Conservation (phyloP, 2,888 invertebrate genomes). For the Bhutanitis thaidina region DNA sequence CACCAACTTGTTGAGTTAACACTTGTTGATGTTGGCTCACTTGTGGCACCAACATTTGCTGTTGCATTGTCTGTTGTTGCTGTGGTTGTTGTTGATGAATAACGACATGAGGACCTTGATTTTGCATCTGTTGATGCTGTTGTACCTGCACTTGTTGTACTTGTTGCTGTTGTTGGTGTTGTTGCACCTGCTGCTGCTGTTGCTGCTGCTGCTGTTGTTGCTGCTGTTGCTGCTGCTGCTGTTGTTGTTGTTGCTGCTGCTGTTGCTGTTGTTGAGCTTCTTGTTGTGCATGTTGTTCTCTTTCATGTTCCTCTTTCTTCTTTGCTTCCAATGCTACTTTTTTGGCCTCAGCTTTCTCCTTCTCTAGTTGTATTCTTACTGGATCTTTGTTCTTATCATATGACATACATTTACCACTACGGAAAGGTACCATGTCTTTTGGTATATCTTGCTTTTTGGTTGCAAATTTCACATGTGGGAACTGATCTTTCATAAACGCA, state of each 20-base stretch:
- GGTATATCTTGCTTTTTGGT: constrained; percentile 77
- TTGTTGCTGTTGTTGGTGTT: constrained; percentile 60
- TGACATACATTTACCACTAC: constrained; percentile 76
- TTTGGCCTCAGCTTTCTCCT: constrained; percentile 72
- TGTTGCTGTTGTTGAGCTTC: constrained; percentile 57
- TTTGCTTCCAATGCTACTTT: constrained; percentile 74
- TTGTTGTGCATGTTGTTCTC: constrained; percentile 62
- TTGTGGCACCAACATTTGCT: constrained; percentile 73
- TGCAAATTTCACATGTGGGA: constrained; percentile 87
- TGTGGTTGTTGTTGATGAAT: constrained; percentile 61
- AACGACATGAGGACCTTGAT: constrained; percentile 53
- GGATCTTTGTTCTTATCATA: constrained; percentile 78
- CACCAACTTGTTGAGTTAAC: constrained; percentile 62
- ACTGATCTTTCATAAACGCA: constrained; percentile 90
- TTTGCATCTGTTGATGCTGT: constrained; percentile 54
- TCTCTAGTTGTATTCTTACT: constrained; percentile 69
- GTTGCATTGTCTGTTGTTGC: constrained; percentile 62
- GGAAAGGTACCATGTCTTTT: constrained; percentile 73
- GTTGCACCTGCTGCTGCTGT: constrained; percentile 56
- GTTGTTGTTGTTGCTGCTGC: constrained; percentile 48
- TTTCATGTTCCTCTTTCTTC: constrained; percentile 70
- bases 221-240: constrained; percentile 58
- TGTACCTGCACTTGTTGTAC: constrained; percentile 64
- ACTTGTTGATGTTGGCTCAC: constrained; percentile 76
- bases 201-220: constrained; percentile 65